Conservation (phyloP, 2,888 invertebrate species). For the Polia nebulosa region DNA sequence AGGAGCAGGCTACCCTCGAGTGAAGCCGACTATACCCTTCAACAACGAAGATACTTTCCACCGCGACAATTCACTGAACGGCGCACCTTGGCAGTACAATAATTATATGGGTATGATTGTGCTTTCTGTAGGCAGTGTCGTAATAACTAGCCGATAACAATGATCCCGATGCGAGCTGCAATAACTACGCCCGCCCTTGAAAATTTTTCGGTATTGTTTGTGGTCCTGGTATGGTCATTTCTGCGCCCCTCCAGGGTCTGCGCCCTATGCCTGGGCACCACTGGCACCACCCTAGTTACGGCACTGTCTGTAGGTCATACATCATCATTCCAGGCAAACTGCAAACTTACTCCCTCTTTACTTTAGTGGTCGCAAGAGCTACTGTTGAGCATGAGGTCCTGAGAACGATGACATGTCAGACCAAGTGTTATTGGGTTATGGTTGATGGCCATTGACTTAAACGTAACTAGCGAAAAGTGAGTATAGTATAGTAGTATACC, state of each 20-base stretch:
- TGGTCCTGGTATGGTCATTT: background rate
- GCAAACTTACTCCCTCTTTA: background rate
- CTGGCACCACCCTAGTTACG: background rate
- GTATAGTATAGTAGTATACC: no score
- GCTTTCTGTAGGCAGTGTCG: background rate
- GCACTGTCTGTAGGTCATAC: background rate
- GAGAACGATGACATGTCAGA: no score
- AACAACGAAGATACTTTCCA: constrained; percentile 76
- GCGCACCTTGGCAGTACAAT: constrained; percentile 75
- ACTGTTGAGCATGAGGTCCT: background rate
- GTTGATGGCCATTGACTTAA: no score
- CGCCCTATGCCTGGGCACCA: background rate
- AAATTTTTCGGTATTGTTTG: no score
- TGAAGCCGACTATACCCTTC: constrained; percentile 83
- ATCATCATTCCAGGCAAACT: background rate
- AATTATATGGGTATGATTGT: constrained; percentile 55
- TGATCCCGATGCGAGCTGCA: no score
- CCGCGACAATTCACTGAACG: constrained; percentile 68
- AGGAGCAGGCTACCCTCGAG: constrained; percentile 81
- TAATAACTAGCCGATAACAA: no score
- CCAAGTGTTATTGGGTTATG: no score
- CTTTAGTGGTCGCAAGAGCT: background rate
- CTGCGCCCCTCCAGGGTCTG: background rate
- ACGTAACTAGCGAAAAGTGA: no score
- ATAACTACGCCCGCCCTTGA: no score